These are phyloP conservation scores for Ammodytes marinus DNA, from an alignment of 2,113 vertebrate species.

Conservation along the genomic window DNA sequence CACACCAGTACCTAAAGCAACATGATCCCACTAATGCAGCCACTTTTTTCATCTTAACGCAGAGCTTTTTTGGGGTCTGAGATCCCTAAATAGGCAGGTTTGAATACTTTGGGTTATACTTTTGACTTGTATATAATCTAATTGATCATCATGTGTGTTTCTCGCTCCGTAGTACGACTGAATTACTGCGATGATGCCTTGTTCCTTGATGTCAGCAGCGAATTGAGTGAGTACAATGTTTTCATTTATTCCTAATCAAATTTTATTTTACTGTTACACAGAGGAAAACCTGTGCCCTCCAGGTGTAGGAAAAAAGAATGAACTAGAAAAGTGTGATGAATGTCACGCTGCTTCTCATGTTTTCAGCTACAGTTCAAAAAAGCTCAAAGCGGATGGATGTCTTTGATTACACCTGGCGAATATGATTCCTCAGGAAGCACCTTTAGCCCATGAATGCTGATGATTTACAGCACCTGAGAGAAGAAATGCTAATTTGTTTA, in stretches of 20 bases:
- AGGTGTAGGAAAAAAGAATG: conserved; percentile 22
- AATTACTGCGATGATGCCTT: not conserved
- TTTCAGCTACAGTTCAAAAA: conserved; percentile 60
- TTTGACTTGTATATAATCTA: not conserved
- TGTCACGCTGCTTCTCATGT: conserved; percentile 58
- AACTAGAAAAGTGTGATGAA: conserved; percentile 45
- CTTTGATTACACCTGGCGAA: conserved; percentile 58
- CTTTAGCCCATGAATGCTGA: conserved; percentile 51
- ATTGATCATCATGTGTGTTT: conserved; percentile 12
- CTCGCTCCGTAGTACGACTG: not conserved
- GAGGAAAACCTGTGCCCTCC: conserved; percentile 22
- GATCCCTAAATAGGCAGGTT: not conserved
- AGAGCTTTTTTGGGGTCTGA: not conserved
- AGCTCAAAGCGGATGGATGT: conserved; percentile 29
- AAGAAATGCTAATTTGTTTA: conserved; percentile 74
- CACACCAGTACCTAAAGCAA: conserved; percentile 4
- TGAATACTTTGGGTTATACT: conserved; percentile 13
- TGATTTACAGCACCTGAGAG: conserved; percentile 70
- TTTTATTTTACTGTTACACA: conserved; percentile 31
- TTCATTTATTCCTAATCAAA: conserved; percentile 7
- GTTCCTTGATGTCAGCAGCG: conserved; percentile 8
- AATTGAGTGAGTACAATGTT: conserved; percentile 1
- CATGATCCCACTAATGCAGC: not conserved
- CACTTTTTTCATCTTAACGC: not conserved
- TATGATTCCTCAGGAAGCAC: conserved; percentile 50